A percentile compares a stretch with the other conserved stretches of the same genome.
Conservation (phyloP, 2,888 invertebrate species). For the Enchytraeus crypticus region DNA sequence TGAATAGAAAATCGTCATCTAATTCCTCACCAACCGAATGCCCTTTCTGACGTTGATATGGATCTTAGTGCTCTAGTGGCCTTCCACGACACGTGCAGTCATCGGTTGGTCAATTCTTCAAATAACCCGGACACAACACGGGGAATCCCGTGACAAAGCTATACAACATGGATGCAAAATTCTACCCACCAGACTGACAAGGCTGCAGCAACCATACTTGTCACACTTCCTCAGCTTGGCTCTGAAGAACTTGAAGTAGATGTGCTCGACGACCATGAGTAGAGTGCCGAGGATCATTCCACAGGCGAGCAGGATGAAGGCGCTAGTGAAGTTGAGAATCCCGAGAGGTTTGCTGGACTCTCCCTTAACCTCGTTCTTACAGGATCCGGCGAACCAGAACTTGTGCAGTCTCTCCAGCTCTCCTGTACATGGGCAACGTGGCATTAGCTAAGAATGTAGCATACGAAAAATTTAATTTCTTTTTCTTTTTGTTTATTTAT, state of each 20-base stretch:
- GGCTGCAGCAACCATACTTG: constrained; percentile 81
- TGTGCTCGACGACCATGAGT: constrained; percentile 77
- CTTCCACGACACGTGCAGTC: too few relatives aligned
- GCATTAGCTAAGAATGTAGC: too few relatives aligned
- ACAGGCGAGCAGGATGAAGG: constrained; percentile 86
- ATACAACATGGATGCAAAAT: too few relatives aligned
- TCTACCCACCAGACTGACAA: constrained; percentile 74
- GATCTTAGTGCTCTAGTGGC: too few relatives aligned
- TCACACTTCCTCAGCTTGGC: constrained; percentile 52
- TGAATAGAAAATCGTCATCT: too few relatives aligned
- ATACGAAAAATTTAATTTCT: neutral
- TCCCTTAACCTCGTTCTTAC: constrained; percentile 69
- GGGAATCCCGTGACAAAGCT: too few relatives aligned
- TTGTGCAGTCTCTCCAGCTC: constrained; percentile 82
- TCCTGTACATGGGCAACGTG: constrained; percentile 54
- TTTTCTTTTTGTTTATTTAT: too few relatives aligned
- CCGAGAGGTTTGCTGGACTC: constrained; percentile 60
- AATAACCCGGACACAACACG: too few relatives aligned
- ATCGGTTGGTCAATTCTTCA: too few relatives aligned
- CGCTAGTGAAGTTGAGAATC: constrained; percentile 80
- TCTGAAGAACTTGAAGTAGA: constrained; percentile 76
- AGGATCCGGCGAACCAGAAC: constrained; percentile 94
- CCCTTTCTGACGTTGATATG: too few relatives aligned
- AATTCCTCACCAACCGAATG: too few relatives aligned
- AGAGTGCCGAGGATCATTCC: constrained; percentile 83